These are phyloP conservation scores for Gallinago undulata DNA, from an alignment of 2,113 vertebrate genomes.

Conservation along the genomic window DNA sequence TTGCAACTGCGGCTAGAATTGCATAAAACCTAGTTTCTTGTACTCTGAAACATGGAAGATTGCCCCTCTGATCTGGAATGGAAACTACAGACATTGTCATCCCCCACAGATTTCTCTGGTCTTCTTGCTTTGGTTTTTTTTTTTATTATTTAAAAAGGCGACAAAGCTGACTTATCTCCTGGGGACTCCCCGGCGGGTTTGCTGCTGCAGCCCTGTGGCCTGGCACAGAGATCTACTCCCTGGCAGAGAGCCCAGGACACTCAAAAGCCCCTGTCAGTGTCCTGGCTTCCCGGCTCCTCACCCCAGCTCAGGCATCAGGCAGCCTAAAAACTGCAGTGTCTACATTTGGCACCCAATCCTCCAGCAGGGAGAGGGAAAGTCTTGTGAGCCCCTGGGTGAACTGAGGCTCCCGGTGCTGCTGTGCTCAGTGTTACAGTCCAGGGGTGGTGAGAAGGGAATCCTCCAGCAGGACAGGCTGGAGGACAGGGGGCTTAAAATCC, in stretches of 20 bases:
- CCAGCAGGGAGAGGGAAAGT: neutral
- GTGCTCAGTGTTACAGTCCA: neutral
- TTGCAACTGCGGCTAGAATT: neutral
- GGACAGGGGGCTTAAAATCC: neutral
- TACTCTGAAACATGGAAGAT: neutral
- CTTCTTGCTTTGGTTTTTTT: neutral
- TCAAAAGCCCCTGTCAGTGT: neutral
- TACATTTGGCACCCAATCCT: neutral
- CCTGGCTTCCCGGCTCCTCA: neutral
- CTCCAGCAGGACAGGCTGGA: neutral
- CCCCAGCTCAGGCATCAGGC: neutral
- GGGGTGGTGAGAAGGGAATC: neutral
- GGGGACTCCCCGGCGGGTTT: neutral
- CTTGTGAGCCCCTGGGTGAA: neutral
- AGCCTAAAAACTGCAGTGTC: neutral
- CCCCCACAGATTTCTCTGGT: neutral
- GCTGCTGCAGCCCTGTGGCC: fast-evolving
- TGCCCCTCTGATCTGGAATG: neutral
- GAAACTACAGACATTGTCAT: neutral
- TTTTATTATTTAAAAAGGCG: neutral
- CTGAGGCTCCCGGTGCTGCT: neutral
- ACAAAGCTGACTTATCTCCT: neutral
- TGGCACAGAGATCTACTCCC: fast-evolving
- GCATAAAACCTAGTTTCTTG: neutral
- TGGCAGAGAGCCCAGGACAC: neutral